Conservation (phyloP, 1,140 invertebrate genomes). For the Drosophila bocki region DNA sequence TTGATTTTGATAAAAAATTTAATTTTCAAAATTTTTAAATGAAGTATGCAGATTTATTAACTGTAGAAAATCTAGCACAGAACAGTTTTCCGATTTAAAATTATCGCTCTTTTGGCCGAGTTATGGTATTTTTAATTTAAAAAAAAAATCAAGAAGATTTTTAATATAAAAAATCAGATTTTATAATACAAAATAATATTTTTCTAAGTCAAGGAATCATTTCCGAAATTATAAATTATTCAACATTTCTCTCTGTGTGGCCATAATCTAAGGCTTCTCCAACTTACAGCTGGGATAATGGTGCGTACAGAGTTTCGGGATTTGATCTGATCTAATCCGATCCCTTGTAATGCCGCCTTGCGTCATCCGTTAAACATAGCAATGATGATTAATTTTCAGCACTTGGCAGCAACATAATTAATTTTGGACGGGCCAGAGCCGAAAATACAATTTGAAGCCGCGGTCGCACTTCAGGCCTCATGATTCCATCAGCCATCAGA, state of each 20-base stretch:
- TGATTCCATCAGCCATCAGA: conserved; percentile 29
- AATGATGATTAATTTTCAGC: conserved; percentile 57
- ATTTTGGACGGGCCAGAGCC: conserved; percentile 30
- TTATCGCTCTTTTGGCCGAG: too few relatives aligned
- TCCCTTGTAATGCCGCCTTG: conserved; percentile 56
- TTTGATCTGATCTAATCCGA: conserved; percentile 10
- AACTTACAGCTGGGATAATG: conserved; percentile 13
- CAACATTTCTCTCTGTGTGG: conserved; percentile 6
- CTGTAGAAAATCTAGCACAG: too few relatives aligned
- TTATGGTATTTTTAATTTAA: too few relatives aligned
- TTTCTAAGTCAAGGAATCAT: too few relatives aligned
- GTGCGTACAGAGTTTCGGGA: conserved; percentile 12
- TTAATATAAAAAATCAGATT: too few relatives aligned
- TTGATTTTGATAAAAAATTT: too few relatives aligned
- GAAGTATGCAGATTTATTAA: too few relatives aligned
- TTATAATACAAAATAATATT: too few relatives aligned
- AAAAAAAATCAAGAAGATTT: too few relatives aligned
- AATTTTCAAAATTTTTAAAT: too few relatives aligned
- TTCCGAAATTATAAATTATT: too few relatives aligned
- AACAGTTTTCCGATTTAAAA: too few relatives aligned
- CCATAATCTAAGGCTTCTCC: neutral
- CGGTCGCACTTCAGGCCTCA: conserved; percentile 31
- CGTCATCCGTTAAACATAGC: conserved; percentile 65
- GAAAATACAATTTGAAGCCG: conserved; percentile 42
- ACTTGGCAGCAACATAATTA: conserved; percentile 48